Percentiles rank a stretch among this genome's conserved stretches.
Conservation (phyloP, 35 echinoderm and acorn worm genomes). For the Acanthaster planci region DNA sequence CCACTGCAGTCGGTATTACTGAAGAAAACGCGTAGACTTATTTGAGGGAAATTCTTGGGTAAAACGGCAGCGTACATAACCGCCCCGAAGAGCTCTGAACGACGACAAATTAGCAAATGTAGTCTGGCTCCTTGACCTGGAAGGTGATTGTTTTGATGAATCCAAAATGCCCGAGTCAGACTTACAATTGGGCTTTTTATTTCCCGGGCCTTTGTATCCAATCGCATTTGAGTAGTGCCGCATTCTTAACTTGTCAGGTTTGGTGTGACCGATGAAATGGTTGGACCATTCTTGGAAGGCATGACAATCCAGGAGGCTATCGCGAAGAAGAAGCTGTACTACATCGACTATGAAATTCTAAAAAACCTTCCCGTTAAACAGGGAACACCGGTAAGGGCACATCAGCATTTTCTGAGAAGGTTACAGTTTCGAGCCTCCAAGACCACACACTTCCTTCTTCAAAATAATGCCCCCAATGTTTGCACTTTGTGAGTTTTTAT, state of each 20-base stretch:
- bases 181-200: too few species aligned
- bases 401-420: background rate
- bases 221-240: too few species aligned
- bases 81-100: too few species aligned
- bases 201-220: too few species aligned
- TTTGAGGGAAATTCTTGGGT: too few species aligned
- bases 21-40: too few species aligned
- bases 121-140: too few species aligned
- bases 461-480: background rate
- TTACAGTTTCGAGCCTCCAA: background rate
- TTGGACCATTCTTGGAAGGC: conserved; percentile 60
- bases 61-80: too few species aligned
- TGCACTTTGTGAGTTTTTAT: background rate
- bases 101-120: too few species aligned
- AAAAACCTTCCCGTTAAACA: conserved; percentile 28
- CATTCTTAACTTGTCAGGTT: conserved; percentile 3
- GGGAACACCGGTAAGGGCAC: conserved; percentile 6
- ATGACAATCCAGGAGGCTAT: conserved; percentile 76
- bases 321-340: conserved; percentile 55
- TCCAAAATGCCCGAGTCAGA: too few species aligned
- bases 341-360: conserved; percentile 56
- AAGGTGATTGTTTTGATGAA: too few species aligned
- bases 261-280: conserved; percentile 70
- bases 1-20: too few species aligned
- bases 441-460: background rate